These are phyloP conservation scores for Meandrina meandrites DNA, from an alignment of 92 coral and sea anemone species.

Conservation along the genomic window DNA sequence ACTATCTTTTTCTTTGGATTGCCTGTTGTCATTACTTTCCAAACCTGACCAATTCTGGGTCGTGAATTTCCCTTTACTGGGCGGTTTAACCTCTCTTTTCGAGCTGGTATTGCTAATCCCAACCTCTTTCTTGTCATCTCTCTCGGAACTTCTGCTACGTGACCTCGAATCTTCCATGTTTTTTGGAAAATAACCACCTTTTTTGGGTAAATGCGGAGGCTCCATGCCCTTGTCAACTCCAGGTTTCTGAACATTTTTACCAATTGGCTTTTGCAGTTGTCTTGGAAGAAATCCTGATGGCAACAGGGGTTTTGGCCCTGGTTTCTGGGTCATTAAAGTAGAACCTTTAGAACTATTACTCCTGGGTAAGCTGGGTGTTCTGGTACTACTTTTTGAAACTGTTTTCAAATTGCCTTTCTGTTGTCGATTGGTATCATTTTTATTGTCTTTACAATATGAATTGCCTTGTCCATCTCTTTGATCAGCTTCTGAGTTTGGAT, in stretches of 20 bases:
- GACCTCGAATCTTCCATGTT: slow-evolving; percentile 25
- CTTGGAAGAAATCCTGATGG: slow-evolving; percentile 36
- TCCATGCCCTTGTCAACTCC: background rate
- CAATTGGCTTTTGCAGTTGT: slow-evolving; percentile 20
- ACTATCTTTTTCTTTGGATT: slow-evolving; percentile 9
- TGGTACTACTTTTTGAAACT: background rate
- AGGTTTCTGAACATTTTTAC: slow-evolving; percentile 7
- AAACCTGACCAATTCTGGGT: slow-evolving; percentile 38
- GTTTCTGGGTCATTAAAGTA: background rate
- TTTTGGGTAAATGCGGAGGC: background rate
- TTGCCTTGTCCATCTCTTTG: background rate
- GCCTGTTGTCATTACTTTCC: background rate
- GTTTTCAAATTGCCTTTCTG: no score
- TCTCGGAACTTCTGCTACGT: slow-evolving; percentile 39
- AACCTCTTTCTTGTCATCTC: slow-evolving; percentile 1
- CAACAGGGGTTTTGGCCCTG: slow-evolving; percentile 29
- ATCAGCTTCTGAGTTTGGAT: background rate
- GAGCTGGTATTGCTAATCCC: slow-evolving; percentile 1
- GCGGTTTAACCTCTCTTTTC: slow-evolving; percentile 13
- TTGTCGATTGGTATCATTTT: no score
- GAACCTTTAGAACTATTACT: background rate
- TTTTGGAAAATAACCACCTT: slow-evolving; percentile 34
- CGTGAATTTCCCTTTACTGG: slow-evolving; percentile 35
- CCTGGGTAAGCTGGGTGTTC: background rate
- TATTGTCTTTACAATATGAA: no score